Evolutionary conservation across 2,113 vertebrate species (phyloP).

Genomic region (Chauna torquata): DNA sequence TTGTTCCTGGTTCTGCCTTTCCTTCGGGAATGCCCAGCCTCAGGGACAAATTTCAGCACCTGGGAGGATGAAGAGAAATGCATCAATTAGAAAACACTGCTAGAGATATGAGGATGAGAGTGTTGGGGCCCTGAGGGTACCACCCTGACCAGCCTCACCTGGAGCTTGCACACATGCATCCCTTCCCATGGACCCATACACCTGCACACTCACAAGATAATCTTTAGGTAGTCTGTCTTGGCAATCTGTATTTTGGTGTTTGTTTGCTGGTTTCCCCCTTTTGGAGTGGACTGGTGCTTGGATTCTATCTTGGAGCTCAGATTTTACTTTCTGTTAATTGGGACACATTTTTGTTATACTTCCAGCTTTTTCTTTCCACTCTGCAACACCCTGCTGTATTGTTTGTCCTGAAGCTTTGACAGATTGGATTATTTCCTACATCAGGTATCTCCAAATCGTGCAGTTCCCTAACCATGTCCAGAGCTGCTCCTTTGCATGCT

Average conservation of each 20-base stretch:
- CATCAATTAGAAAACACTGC: background rate
- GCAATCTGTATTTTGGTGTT: background rate
- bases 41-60: slow-evolving; percentile 92
- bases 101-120: background rate
- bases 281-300: background rate
- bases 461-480: background rate
- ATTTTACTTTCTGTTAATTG: background rate
- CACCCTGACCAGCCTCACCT: background rate
- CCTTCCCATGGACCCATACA: background rate
- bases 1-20: slow-evolving; percentile 79
- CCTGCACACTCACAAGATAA: background rate
- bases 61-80: slow-evolving; percentile 66
- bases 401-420: background rate
- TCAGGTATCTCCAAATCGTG: background rate
- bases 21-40: slow-evolving; percentile 75
- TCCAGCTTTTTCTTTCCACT: background rate
- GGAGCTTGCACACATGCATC: background rate
- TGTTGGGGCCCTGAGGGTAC: background rate
- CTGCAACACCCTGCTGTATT: background rate
- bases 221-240: background rate
- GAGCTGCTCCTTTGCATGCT: background rate
- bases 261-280: background rate
- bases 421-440: background rate
- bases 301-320: background rate
- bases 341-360: background rate